Conservation (phyloP, 2,113 vertebrate genomes). For the Natator depressus region DNA sequence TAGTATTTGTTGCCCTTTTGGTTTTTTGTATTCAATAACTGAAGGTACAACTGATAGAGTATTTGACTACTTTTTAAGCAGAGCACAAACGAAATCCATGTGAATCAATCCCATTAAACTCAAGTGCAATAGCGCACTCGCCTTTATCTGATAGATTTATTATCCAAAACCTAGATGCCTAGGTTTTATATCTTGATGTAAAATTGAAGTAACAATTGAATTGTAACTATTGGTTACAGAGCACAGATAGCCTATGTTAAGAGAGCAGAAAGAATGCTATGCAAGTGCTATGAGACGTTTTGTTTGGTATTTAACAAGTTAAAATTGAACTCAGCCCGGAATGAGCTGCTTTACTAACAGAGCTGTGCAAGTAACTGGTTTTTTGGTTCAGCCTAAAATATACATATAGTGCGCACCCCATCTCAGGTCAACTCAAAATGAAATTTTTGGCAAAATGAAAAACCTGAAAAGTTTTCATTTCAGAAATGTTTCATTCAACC, state of each 20-base stretch:
- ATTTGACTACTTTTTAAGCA: not conserved
- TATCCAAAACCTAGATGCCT: not conserved
- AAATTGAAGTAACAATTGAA: not conserved
- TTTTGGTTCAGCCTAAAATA: not conserved
- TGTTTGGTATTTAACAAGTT: not conserved
- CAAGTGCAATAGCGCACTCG: too few species aligned
- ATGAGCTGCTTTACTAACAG: not conserved
- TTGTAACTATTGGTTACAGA: not conserved
- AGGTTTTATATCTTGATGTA: too few species aligned
- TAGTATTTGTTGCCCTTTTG: not conserved
- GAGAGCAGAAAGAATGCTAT: not conserved
- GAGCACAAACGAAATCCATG: not conserved
- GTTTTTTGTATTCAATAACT: not conserved
- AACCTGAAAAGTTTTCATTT: not conserved
- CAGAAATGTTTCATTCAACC: not conserved
- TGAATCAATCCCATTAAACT: slow-evolving; percentile 22
- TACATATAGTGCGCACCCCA: not conserved
- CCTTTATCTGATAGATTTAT: not conserved
- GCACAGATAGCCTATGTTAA: not conserved
- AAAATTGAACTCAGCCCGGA: not conserved
- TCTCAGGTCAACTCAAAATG: not conserved
- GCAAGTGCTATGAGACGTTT: not conserved
- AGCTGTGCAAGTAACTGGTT: not conserved
- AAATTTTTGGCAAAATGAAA: not conserved
- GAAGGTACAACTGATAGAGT: not conserved